These are phyloP conservation scores for Xenus cinereus DNA, from an alignment of 2,113 vertebrate genomes.

Conservation along the genomic window DNA sequence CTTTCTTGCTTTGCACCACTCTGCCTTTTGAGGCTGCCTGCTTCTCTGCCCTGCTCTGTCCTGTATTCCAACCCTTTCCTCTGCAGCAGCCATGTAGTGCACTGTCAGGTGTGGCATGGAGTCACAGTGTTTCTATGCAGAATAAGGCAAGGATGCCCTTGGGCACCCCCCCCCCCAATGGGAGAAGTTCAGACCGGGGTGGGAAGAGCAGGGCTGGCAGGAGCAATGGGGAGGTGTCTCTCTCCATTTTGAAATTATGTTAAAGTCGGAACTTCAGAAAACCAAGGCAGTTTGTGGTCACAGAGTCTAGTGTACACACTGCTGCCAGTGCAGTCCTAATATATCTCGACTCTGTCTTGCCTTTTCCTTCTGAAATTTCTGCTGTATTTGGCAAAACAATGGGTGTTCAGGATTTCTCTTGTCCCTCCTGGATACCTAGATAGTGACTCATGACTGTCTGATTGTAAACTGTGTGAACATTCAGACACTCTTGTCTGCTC, in stretches of 20 bases:
- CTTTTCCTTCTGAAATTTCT: not conserved
- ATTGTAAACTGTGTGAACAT: not conserved
- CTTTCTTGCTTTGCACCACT: not conserved
- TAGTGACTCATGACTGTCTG: not conserved
- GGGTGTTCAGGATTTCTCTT: not conserved
- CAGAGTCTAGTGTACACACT: not conserved
- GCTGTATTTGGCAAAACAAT: not conserved
- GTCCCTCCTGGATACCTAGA: not conserved
- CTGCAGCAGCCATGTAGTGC: accelerated
- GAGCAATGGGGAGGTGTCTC: not conserved
- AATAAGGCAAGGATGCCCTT: not conserved
- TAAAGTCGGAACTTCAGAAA: not conserved
- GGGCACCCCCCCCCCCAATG: no score
- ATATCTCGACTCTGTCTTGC: no score
- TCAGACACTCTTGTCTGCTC: not conserved
- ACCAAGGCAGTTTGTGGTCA: not conserved
- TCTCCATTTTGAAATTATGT: not conserved
- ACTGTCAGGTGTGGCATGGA: not conserved
- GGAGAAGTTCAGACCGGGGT: not conserved
- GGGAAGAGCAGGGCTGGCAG: not conserved
- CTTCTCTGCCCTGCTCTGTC: not conserved
- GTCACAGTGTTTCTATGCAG: not conserved
- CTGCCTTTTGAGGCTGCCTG: not conserved
- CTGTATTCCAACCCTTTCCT: not conserved
- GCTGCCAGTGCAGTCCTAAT: not conserved